These are phyloP conservation scores for Erannis defoliaria DNA, from an alignment of 2,888 invertebrate genomes.

Conservation along the genomic window DNA sequence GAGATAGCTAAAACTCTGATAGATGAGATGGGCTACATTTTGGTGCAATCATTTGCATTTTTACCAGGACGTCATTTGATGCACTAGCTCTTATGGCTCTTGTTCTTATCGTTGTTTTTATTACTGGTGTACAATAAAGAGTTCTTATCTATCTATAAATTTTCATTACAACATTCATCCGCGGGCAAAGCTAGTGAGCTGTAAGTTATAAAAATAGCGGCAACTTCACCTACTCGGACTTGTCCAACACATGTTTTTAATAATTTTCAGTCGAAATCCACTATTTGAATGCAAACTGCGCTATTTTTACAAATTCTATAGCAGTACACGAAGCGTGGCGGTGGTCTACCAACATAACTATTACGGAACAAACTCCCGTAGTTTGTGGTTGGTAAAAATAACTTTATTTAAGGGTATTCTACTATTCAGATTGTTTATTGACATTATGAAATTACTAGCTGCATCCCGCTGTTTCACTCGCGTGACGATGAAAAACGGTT, in stretches of 20 bases:
- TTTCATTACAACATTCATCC: no score
- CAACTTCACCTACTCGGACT: neutral
- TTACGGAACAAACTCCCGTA: constrained; percentile 2
- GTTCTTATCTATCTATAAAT: no score
- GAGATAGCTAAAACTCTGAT: no score
- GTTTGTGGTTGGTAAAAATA: neutral
- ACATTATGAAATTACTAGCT: neutral
- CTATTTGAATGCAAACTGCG: constrained; percentile 8
- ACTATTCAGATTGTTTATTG: neutral
- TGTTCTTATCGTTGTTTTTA: no score
- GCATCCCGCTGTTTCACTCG: no score
- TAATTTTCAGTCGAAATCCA: constrained; percentile 11
- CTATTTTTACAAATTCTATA: constrained; percentile 13
- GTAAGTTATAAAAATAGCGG: neutral
- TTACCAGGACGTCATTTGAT: no score
- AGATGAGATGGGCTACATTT: no score
- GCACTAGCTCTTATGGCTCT: no score
- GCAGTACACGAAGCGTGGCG: neutral
- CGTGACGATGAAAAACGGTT: no score
- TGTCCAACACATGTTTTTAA: constrained; percentile 11
- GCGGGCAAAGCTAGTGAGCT: no score
- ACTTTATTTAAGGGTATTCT: neutral
- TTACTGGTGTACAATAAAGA: no score
- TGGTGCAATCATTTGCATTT: no score
- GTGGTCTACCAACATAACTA: neutral